Evolutionary conservation across 2,888 invertebrate genomes (phyloP), one percentile per base, ranked within the genome.

Genomic region (Acrocera orbiculus): DNA sequence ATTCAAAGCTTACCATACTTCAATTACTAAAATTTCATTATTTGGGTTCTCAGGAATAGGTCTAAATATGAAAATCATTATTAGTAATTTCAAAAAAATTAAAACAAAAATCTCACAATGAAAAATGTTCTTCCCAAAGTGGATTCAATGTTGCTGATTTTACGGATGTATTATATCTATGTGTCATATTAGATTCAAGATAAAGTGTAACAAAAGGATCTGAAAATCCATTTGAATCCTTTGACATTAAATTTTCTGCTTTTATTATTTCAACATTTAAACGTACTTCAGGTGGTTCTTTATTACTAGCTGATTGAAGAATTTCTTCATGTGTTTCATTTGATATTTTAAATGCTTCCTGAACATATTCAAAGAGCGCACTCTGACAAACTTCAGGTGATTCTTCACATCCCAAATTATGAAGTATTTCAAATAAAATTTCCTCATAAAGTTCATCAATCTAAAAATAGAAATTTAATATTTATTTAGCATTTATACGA

Each of bases 121-220:
- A 83, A 61, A 96, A 96, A 62, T 89, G 87, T 63, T 96, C 96
- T 57, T 93, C 92, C 96, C 96, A 96, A 11, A 73, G 61, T 0
- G 96, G 96, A 58, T 80, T 80, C 19, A 98, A 66, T 1, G 93
- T 93, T 45, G 72, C 73, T 10, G 78, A 69, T 60, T 92, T 92
- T 14, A 96, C 93, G 1, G 87, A 85, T 2, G 95, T 90, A 46
- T 83, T 86, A 51, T 82, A 85, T 39, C 82, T 70, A 48, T 78
- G 76, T 3, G 79, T 69, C 3, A 76, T 70, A 40, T 76, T 72
- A 2, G 82, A 82, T 53, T 77, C 74, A 43, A 87, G 61, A 54
- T 76, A 87, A 50, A 96, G 69, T 42, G 93, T 93, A 36, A 95
- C 93, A 57, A 92, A 98, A 1, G 96, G 96, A 62, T 98, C 96